Evolutionary conservation across 2,113 vertebrate species (phyloP).

Genomic region (Choloepus hoffmanni): DNA sequence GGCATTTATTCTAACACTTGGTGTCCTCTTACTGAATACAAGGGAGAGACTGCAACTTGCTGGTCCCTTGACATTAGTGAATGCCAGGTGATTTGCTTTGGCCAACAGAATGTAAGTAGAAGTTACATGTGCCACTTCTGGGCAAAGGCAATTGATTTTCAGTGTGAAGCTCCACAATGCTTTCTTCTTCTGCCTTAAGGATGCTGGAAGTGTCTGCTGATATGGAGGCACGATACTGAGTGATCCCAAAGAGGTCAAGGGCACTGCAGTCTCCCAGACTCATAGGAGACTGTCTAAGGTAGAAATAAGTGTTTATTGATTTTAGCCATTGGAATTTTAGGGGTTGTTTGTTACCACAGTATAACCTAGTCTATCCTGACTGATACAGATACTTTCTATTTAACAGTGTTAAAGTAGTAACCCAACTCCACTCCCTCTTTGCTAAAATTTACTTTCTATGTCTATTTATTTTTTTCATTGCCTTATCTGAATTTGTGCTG

Average conservation of each 20-base stretch:
- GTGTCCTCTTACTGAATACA: neutral
- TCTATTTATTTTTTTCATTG: neutral
- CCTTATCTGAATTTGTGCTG: neutral
- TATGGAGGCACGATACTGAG: neutral
- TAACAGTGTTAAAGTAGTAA: neutral
- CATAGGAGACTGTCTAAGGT: neutral
- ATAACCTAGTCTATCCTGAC: neutral
- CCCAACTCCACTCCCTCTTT: neutral
- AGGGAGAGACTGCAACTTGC: neutral
- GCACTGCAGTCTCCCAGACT: neutral
- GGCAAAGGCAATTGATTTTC: neutral
- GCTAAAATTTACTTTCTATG: neutral
- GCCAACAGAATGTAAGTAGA: neutral
- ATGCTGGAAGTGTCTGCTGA: neutral
- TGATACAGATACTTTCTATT: neutral
- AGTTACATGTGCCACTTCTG: neutral
- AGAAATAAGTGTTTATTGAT: neutral
- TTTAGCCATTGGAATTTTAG: neutral
- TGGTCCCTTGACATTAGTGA: neutral
- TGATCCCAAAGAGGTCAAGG: neutral
- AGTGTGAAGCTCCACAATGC: neutral
- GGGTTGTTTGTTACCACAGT: neutral
- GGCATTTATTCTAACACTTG: too few relatives aligned
- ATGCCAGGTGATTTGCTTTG: neutral
- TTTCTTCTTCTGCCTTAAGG: neutral